These are phyloP conservation scores for Pseudomugil gertrudae DNA, from an alignment of 2,797 vertebrate species.

Conservation along the genomic window DNA sequence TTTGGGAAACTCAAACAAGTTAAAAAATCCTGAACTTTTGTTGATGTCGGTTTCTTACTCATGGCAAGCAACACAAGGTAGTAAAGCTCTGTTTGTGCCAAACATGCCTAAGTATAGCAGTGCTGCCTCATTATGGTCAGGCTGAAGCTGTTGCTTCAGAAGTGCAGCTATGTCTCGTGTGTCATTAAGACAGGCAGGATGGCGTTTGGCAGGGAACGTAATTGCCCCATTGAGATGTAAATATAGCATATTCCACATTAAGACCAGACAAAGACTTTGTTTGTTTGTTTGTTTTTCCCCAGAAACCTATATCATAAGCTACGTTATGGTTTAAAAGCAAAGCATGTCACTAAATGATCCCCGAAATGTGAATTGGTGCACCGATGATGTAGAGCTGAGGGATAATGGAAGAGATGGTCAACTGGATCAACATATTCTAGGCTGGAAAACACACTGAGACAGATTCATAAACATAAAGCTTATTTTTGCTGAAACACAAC, in stretches of 20 bases:
- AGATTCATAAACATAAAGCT: no score
- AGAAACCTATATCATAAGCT: slow-evolving; percentile 51
- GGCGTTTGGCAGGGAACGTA: slow-evolving; percentile 72
- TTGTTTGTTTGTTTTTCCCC: slow-evolving; percentile 65
- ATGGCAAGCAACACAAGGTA: slow-evolving; percentile 51
- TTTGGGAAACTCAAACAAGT: slow-evolving; percentile 49
- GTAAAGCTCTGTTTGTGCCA: slow-evolving; percentile 70
- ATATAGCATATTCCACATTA: slow-evolving; percentile 61
- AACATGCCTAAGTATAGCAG: slow-evolving; percentile 72
- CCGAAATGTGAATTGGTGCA: slow-evolving; percentile 24
- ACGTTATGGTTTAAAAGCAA: slow-evolving; percentile 60
- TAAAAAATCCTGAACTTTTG: slow-evolving; percentile 54
- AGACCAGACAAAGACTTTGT: slow-evolving; percentile 59
- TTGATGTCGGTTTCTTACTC: slow-evolving; percentile 56
- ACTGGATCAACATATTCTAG: slow-evolving; percentile 10
- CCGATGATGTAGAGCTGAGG: slow-evolving; percentile 26
- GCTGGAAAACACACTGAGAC: background rate
- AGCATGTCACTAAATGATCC: slow-evolving; percentile 45
- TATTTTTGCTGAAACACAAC: no score
- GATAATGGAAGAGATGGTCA: slow-evolving; percentile 8
- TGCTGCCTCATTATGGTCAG: slow-evolving; percentile 78
- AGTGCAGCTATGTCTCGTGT: slow-evolving; percentile 62
- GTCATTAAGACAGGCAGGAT: slow-evolving; percentile 67
- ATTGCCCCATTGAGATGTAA: slow-evolving; percentile 74
- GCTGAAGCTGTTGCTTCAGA: slow-evolving; percentile 53